These are phyloP conservation scores for Platyrinchus mystaceus DNA, from an alignment of 2,797 vertebrate genomes.

Conservation along the genomic window DNA sequence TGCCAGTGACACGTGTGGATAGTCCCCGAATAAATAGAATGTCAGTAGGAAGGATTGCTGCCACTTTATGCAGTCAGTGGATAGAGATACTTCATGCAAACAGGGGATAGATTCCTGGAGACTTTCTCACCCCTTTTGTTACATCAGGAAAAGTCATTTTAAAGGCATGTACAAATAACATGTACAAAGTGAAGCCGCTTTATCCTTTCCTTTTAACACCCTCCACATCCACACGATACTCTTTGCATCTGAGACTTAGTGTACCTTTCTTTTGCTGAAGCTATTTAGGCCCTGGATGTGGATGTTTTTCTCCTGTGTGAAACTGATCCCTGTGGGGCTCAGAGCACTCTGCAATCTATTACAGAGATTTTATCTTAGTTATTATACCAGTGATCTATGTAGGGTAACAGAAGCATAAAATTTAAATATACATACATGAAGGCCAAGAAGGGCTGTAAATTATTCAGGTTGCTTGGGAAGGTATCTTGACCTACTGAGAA, in stretches of 20 bases:
- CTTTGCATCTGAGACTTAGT: not conserved
- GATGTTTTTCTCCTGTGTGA: not conserved
- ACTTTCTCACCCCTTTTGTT: not conserved
- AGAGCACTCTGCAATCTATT: not conserved
- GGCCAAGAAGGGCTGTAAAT: not conserved
- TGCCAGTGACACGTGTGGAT: not conserved
- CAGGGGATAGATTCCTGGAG: not conserved
- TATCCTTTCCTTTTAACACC: not conserved
- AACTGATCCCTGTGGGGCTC: not conserved
- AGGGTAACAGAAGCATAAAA: not conserved
- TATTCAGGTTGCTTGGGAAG: not conserved
- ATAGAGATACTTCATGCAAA: not conserved
- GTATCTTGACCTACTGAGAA: not conserved
- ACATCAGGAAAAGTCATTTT: not conserved
- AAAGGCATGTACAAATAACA: not conserved
- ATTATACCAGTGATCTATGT: not conserved
- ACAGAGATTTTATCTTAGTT: not conserved
- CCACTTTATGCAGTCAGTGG: not conserved
- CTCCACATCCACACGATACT: not conserved
- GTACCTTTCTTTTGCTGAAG: not conserved
- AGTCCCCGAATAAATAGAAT: not conserved
- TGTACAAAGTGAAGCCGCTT: not conserved
- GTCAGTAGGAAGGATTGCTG: not conserved
- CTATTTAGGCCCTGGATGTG: not conserved
- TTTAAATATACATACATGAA: not conserved